Evolutionary conservation across 1,140 invertebrate genomes (phyloP), one percentile per base, ranked within the genome.

Genomic region (Anadara kagoshimensis): DNA sequence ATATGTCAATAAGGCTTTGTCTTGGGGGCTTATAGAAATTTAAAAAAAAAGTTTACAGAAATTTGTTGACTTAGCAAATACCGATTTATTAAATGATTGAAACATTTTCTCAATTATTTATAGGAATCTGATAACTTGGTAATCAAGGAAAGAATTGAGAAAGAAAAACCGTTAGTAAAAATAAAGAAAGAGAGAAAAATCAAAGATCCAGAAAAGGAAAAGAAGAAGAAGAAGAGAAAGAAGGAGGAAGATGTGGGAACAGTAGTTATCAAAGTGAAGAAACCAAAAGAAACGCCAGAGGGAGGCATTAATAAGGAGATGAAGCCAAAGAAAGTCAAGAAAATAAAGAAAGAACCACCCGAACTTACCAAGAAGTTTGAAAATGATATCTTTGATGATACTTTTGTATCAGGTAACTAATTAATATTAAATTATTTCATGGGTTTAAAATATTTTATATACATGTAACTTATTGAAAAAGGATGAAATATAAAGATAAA

Each of bases 271-370:
- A 79, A 76, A 73, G 73, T 61, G 49, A 76, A 63, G 78, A 81
- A 67, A 74, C 69, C 53, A 18, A 78, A 68, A 74, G 75, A 59
- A 7, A 63, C 47, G 57, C 54, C 61, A 54, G 78, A 69, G 41
- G 44, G 43, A 20, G 36, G 29, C 7, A 7, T 36, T 36, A 36
- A 7, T 36, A 36, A 36, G 7, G 29, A 24, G 57, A 64, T 47
- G 65, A 73, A 43, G 71, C 58, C 73, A 12, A 69, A 75, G 44
- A 75, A 76, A 54, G 20, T 79, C n/a, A 81, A 84, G 61, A 73
- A 78, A 62, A 83, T 83, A 57, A 79, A 83, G 63, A 78, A 85
- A 78, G 80, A 85, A 58, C n/a, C n/a, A 58, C 72, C 80, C 59
- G 58, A 72, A 3, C 7, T 36, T 36, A 36, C 2, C 29, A 36